Conservation (phyloP, 2,888 invertebrate species). For the Mongoloraphidia duomilia region DNA sequence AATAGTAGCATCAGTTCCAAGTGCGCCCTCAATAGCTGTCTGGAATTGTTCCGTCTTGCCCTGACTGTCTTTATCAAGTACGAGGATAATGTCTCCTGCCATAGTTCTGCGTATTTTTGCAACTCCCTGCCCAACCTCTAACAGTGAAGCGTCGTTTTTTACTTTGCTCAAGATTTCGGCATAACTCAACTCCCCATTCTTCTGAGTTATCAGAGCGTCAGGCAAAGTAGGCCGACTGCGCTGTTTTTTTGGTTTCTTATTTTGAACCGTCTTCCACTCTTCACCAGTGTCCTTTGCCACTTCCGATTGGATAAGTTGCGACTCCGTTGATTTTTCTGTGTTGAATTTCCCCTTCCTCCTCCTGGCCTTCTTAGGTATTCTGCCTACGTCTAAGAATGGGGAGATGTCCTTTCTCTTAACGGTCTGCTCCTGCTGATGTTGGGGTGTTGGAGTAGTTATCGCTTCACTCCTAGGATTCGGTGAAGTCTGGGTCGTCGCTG, state of each 20-base stretch:
- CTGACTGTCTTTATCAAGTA: not conserved
- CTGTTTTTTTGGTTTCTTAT: not conserved
- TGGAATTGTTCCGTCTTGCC: not conserved
- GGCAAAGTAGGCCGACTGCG: not conserved
- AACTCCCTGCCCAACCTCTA: not conserved
- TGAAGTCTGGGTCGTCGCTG: too few relatives aligned
- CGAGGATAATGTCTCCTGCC: not conserved
- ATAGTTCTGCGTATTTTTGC: not conserved
- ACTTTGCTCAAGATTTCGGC: not conserved
- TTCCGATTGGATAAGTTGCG: not conserved
- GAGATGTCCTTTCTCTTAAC: too few relatives aligned
- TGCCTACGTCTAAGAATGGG: too few relatives aligned
- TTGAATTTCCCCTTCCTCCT: too few relatives aligned
- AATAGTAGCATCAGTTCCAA: not conserved
- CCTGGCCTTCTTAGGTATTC: too few relatives aligned
- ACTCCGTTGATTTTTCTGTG: too few relatives aligned
- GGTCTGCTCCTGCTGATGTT: too few relatives aligned
- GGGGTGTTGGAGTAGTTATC: too few relatives aligned
- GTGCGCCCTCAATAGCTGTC: not conserved
- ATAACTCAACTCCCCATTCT: not conserved
- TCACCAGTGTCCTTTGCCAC: slow-evolving; percentile 21
- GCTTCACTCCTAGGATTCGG: too few relatives aligned
- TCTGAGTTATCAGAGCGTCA: not conserved
- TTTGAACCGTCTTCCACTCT: not conserved
- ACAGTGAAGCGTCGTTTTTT: not conserved